Conservation (phyloP, 2,113 vertebrate species). For the Pongo pygmaeus region DNA sequence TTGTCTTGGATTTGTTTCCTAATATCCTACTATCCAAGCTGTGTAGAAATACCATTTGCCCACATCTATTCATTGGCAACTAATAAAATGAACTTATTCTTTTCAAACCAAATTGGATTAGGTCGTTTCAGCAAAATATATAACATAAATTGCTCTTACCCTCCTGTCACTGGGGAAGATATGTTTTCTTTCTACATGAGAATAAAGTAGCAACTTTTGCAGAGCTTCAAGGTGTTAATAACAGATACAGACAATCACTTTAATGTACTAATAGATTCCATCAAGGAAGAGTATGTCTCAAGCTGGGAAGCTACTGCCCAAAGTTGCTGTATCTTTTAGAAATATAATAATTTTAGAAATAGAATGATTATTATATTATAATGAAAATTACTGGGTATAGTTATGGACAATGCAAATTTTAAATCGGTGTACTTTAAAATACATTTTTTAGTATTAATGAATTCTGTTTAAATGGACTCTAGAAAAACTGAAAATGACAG, state of each 20-base stretch:
- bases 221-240: not conserved
- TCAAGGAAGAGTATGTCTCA: not conserved
- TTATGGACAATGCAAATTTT: not conserved
- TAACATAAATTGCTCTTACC: not conserved
- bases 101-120: not conserved
- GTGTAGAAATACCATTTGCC: not conserved
- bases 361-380: not conserved
- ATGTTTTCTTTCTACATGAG: not conserved
- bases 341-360: not conserved
- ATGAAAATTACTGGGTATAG: not conserved
- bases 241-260: not conserved
- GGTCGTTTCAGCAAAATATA: not conserved
- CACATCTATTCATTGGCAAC: not conserved
- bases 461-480: not conserved
- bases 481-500: not conserved
- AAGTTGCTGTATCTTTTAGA: not conserved
- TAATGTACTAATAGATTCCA: too few relatives aligned
- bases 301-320: not conserved
- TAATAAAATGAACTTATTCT: not conserved
- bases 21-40: not conserved
- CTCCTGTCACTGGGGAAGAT: not conserved
- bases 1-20: not conserved
- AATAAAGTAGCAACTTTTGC: not conserved
- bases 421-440: not conserved
- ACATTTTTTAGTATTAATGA: not conserved